Conservation (phyloP, 2,113 vertebrate species). For the Pollachius pollachius region DNA sequence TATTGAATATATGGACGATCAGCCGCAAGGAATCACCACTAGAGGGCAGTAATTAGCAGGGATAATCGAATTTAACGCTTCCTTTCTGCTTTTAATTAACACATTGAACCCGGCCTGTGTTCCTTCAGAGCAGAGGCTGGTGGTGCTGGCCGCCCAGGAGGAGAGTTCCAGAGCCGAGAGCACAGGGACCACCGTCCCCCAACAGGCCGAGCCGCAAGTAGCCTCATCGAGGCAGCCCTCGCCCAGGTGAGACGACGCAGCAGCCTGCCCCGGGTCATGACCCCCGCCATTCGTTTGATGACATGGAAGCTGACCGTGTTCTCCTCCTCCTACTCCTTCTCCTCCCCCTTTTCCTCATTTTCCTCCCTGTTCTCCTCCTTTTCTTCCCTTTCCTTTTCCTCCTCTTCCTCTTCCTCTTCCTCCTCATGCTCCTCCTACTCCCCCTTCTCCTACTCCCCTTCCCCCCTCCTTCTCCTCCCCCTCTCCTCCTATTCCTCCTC, state of each 20-base stretch:
- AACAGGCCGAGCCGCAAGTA: constrained; percentile 86
- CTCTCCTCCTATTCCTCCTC: no score
- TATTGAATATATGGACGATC: no score
- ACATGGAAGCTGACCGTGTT: no score
- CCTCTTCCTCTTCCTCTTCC: no score
- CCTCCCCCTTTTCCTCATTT: neutral
- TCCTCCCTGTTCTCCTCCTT: neutral
- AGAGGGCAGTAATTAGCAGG: neutral
- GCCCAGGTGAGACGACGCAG: constrained; percentile 73
- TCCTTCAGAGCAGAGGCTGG: constrained; percentile 85
- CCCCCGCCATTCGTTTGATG: constrained; percentile 1
- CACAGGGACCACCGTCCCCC: constrained; percentile 73
- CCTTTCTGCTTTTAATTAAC: no score
- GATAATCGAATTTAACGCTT: no score
- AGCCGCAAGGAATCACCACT: neutral
- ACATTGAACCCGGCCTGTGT: neutral
- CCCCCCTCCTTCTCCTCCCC: no score
- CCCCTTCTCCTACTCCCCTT: neutral
- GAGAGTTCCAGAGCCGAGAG: constrained; percentile 82
- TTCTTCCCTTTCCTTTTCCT: no score
- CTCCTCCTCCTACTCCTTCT: no score
- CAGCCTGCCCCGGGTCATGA: constrained; percentile 4
- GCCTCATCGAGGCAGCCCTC: constrained; percentile 80
- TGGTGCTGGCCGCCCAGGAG: constrained; percentile 84
- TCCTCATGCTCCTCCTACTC: constrained; percentile 10